phyloP scores from a whole-genome alignment of 2,113 vertebrate genomes.

The Notarius quadriscutis region DNA sequence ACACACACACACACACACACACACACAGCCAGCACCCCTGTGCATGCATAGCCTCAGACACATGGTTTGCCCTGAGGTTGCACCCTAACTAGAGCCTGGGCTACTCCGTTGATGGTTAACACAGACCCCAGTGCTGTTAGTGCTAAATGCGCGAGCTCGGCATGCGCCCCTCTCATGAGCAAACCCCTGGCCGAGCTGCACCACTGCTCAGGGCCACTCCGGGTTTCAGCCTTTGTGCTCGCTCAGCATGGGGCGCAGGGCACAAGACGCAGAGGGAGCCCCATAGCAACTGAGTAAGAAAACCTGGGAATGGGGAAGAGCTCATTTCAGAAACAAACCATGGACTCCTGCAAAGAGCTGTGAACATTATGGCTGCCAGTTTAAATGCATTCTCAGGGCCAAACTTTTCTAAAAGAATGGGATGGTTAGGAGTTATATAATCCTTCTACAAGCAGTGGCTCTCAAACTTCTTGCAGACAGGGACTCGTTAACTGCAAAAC shows the following conservation, averaged over 20 bases:
- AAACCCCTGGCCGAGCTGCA: conserved; percentile 65
- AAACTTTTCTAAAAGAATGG: conserved; percentile 13
- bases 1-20: conserved; percentile 26
- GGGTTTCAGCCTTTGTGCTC: conserved; percentile 24
- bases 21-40: conserved; percentile 31
- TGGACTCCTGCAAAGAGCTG: conserved; percentile 20
- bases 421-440: conserved; percentile 26
- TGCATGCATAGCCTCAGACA: conserved; percentile 43
- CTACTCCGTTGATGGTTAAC: conserved; percentile 62
- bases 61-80: conserved; percentile 66
- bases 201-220: conserved; percentile 60
- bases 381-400: background rate
- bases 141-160: conserved; percentile 70
- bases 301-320: conserved; percentile 57
- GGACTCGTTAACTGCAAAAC: background rate
- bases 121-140: conserved; percentile 63
- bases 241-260: conserved; percentile 61
- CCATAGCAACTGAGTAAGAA: conserved; percentile 61
- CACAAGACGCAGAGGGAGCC: conserved; percentile 50
- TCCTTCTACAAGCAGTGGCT: background rate
- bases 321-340: conserved; percentile 35
- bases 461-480: background rate
- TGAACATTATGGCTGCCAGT: conserved; percentile 1
- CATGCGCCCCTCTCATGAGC: conserved; percentile 71
- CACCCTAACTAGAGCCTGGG: conserved; percentile 69